Evolutionary conservation across 2,113 vertebrate genomes (phyloP).

Genomic region (Marmota monax): DNA sequence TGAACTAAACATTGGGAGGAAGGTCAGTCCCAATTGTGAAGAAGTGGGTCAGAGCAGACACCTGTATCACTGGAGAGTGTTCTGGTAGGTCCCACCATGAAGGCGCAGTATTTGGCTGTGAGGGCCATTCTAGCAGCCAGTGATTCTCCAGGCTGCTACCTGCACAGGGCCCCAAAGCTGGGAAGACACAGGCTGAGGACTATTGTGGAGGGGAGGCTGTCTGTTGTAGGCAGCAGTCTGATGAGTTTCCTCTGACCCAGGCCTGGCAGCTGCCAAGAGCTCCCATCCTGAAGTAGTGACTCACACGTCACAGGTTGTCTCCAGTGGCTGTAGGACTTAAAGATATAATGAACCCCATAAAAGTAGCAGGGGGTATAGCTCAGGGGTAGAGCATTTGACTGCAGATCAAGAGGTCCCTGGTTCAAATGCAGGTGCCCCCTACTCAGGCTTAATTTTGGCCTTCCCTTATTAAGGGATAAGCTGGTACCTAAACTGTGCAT

Average conservation of each 20-base stretch:
- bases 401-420: too few species aligned
- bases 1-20: too few species aligned
- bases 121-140: background rate
- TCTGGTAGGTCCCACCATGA: too few species aligned
- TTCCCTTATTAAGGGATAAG: too few species aligned
- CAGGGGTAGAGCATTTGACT: too few species aligned
- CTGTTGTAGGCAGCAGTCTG: background rate
- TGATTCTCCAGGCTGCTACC: background rate
- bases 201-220: background rate
- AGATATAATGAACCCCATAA: too few species aligned
- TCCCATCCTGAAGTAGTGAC: background rate
- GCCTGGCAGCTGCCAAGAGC: background rate
- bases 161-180: background rate
- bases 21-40: background rate
- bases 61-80: background rate
- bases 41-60: background rate
- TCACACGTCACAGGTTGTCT: background rate
- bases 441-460: too few species aligned
- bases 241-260: background rate
- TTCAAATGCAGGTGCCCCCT: background rate
- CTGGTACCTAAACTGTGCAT: too few species aligned
- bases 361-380: background rate
- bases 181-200: background rate
- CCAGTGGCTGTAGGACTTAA: too few species aligned
- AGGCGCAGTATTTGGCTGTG: background rate